Conservation (phyloP, 2,797 vertebrate genomes). For the Gallinago stenura region DNA sequence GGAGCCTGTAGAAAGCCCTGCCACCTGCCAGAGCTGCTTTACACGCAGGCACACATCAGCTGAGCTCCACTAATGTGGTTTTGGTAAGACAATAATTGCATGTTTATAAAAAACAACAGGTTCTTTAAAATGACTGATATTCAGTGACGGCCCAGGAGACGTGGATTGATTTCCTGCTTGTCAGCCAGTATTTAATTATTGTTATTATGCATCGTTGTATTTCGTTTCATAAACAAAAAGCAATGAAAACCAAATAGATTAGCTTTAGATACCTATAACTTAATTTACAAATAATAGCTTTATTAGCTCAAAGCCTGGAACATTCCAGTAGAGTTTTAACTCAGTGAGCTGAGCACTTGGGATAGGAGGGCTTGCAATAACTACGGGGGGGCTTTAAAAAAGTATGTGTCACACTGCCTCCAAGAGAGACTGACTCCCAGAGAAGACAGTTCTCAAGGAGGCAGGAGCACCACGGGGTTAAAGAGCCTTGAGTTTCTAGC, state of each 20-base stretch:
- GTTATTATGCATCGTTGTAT: not conserved
- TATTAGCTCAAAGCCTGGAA: slow-evolving; percentile 41
- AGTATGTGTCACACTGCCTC: not conserved
- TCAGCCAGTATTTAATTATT: not conserved
- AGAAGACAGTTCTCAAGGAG: fast-evolving
- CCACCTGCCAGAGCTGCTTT: not conserved
- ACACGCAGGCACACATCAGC: not conserved
- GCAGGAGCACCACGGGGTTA: fast-evolving
- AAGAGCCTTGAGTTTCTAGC: fast-evolving
- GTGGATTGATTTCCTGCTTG: not conserved
- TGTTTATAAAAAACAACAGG: not conserved
- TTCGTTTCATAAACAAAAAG: slow-evolving; percentile 36
- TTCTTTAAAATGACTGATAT: not conserved
- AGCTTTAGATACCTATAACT: not conserved
- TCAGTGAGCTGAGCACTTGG: not conserved
- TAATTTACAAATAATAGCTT: slow-evolving; percentile 1
- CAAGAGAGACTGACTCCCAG: not conserved
- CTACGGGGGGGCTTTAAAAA: not conserved
- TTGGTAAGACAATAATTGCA: not conserved
- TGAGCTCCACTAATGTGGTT: not conserved
- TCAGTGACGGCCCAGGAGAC: not conserved
- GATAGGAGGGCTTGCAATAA: fast-evolving
- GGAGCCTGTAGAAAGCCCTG: not conserved
- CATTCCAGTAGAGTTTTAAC: not conserved
- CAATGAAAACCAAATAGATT: not conserved